Evolutionary conservation across 2,797 vertebrate species (phyloP).

Genomic region (Phalloptychus januarius): DNA sequence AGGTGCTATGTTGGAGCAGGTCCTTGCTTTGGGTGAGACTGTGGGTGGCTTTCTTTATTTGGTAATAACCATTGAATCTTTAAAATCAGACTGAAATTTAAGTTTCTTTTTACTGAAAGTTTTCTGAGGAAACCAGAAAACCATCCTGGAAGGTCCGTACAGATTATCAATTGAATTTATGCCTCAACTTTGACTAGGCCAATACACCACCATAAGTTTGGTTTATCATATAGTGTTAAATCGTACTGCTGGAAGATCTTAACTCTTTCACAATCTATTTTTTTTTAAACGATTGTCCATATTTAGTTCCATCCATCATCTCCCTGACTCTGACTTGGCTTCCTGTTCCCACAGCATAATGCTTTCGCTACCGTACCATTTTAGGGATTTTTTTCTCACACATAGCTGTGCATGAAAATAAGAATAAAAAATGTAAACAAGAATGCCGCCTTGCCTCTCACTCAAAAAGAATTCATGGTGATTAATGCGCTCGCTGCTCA

Average conservation of each 20-base stretch:
- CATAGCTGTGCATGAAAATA: not conserved
- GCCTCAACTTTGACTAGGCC: not conserved
- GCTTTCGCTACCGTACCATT: not conserved
- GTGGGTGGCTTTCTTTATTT: constrained; percentile 40
- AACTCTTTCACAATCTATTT: not conserved
- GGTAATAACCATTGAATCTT: constrained; percentile 27
- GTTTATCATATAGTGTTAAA: not conserved
- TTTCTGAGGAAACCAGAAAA: not conserved
- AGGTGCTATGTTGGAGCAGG: constrained; percentile 57
- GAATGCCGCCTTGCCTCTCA: not conserved
- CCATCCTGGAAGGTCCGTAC: not conserved
- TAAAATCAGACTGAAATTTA: constrained; percentile 8
- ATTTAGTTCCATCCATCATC: too few relatives aligned
- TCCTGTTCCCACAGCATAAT: not conserved
- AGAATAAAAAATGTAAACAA: not conserved
- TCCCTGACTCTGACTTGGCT: not conserved
- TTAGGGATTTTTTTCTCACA: not conserved
- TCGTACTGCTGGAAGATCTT: not conserved
- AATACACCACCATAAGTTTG: not conserved
- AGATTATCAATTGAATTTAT: not conserved
- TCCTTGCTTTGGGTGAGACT: constrained; percentile 26
- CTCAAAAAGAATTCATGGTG: not conserved
- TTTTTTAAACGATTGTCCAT: not conserved
- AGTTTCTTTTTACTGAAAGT: not conserved
- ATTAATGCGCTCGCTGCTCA: not conserved